phyloP scores from a whole-genome alignment of 2,888 invertebrate genomes.

The Drosophila kokeensis region DNA sequence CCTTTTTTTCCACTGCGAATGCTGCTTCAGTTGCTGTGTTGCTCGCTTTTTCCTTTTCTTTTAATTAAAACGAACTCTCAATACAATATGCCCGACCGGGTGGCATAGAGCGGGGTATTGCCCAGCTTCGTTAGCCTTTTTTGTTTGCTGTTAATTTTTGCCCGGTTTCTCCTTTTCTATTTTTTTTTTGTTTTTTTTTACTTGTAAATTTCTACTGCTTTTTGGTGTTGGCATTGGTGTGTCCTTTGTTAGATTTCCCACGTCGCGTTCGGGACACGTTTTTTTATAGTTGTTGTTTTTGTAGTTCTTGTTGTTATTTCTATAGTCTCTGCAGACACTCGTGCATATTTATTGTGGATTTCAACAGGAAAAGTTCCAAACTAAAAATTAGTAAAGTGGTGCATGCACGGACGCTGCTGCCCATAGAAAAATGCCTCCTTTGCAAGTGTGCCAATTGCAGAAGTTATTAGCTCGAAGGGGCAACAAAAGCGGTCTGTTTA shows the following conservation, averaged over 20 bases:
- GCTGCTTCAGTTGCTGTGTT: slow-evolving; percentile 16
- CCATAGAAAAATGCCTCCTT: slow-evolving; percentile 38
- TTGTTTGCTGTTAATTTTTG: slow-evolving; percentile 76
- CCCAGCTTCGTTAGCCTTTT: slow-evolving; percentile 54
- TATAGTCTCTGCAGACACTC: slow-evolving; percentile 61
- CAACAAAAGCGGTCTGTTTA: slow-evolving; percentile 9
- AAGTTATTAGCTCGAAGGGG: slow-evolving; percentile 54
- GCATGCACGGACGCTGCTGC: slow-evolving; percentile 43
- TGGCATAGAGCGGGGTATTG: slow-evolving; percentile 11
- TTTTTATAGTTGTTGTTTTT: slow-evolving; percentile 31
- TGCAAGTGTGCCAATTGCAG: slow-evolving; percentile 69
- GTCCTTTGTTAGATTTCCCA: slow-evolving; percentile 73
- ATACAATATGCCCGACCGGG: slow-evolving; percentile 70
- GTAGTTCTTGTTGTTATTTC: slow-evolving; percentile 31
- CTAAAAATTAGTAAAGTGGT: slow-evolving; percentile 74
- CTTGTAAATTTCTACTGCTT: slow-evolving; percentile 24
- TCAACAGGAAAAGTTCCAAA: slow-evolving; percentile 70
- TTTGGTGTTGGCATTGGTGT: slow-evolving; percentile 50
- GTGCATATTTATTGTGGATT: slow-evolving; percentile 71
- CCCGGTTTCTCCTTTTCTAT: slow-evolving; percentile 26
- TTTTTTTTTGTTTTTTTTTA: slow-evolving; percentile 8
- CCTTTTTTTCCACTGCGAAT: slow-evolving; percentile 39
- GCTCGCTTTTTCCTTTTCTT: slow-evolving; percentile 60
- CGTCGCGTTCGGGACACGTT: slow-evolving; percentile 63
- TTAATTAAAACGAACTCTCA: slow-evolving; percentile 80